A percentile compares a stretch with the other conserved stretches of the same genome.
Conservation (phyloP, 2,797 vertebrate species). For the Falco concolor region DNA sequence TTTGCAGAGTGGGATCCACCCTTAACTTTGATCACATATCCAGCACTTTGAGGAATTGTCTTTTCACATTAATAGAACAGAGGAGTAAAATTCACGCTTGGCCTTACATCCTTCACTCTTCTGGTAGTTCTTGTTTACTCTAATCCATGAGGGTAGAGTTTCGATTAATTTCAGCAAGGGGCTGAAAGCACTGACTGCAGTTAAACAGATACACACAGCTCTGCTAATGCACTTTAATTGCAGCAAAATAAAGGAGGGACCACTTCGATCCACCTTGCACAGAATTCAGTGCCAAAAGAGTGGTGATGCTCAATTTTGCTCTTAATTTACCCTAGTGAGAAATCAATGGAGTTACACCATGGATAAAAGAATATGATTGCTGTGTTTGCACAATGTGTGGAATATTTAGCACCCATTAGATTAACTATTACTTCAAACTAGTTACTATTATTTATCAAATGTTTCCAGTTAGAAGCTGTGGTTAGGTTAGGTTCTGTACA, state of each 20-base stretch:
- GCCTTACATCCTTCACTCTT: background rate
- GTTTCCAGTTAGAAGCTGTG: background rate
- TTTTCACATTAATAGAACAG: conserved; percentile 45
- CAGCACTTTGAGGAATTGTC: conserved; percentile 44
- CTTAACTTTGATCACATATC: conserved; percentile 26
- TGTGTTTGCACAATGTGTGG: background rate
- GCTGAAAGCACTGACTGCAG: background rate
- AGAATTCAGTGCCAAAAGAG: background rate
- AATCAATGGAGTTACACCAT: background rate
- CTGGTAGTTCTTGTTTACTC: background rate
- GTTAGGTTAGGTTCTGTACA: background rate
- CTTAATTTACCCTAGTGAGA: background rate
- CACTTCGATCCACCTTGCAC: background rate
- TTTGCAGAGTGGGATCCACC: conserved; percentile 26
- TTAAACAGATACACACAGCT: background rate
- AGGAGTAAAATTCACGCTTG: conserved; percentile 35
- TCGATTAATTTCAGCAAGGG: conserved; percentile 16
- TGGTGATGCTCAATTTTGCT: background rate
- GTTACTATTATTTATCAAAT: background rate
- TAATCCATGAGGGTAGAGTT: background rate
- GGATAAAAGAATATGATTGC: background rate
- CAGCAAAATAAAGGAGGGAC: background rate
- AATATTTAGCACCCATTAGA: background rate
- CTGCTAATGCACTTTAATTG: background rate
- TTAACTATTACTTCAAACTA: background rate